Percentiles rank a stretch among this genome's conserved stretches.
These are phyloP conservation scores for Litoditis marina DNA, from an alignment of 2,888 invertebrate species.

Conservation along the genomic window DNA sequence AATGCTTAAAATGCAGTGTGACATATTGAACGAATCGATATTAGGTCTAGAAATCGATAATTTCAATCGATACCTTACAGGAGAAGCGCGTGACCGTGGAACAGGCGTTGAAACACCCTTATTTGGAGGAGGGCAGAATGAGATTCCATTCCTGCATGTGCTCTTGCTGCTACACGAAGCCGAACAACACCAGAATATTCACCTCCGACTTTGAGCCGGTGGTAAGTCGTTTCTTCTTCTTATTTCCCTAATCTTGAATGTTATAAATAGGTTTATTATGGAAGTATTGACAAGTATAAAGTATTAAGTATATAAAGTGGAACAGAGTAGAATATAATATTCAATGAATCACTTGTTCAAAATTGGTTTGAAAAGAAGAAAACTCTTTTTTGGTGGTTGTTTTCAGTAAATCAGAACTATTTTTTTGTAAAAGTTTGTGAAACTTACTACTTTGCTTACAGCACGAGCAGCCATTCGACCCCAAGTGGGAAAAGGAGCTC, in stretches of 20 bases:
- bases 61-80: slow-evolving; percentile 21
- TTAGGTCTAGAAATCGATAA: neutral
- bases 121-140: slow-evolving; percentile 92
- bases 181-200: slow-evolving; percentile 41
- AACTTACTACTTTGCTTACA: slow-evolving; percentile 23
- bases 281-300: too few relatives aligned
- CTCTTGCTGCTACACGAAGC: slow-evolving; percentile 75
- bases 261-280: neutral
- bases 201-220: slow-evolving; percentile 48
- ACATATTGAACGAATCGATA: too few relatives aligned
- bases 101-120: slow-evolving; percentile 92
- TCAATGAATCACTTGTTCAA: too few relatives aligned
- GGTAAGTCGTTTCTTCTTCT: slow-evolving; percentile 32
- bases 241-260: neutral
- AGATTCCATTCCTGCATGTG: slow-evolving; percentile 99
- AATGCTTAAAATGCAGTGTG: too few relatives aligned
- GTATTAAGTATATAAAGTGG: too few relatives aligned
- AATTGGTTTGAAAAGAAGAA: too few relatives aligned
- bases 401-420: too few relatives aligned
- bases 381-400: too few relatives aligned
- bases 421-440: too few relatives aligned
- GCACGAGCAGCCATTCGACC: slow-evolving; percentile 86
- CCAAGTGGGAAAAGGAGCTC: slow-evolving; percentile 92
- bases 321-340: too few relatives aligned
- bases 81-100: slow-evolving; percentile 78